A percentile compares a stretch with the other conserved stretches of the same genome.
Evolutionary conservation across 1,140 invertebrate species (phyloP).

Genomic region (Atta texana): DNA sequence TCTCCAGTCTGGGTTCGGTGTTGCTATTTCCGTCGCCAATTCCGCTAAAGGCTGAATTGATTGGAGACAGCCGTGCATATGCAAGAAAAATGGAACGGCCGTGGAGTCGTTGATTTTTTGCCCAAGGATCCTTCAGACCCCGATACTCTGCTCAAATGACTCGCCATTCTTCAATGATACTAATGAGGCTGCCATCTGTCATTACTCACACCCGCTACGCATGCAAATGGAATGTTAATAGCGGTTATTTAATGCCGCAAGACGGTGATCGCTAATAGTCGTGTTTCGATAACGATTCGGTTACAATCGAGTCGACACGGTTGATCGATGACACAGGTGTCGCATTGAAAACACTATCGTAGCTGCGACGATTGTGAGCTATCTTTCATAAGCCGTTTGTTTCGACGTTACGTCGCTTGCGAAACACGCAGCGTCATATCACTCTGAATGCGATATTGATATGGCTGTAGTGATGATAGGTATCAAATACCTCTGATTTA

Average conservation of each 20-base stretch:
- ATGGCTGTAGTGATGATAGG: conserved; percentile 3
- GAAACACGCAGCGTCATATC: not conserved
- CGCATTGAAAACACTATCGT: conserved; percentile 54
- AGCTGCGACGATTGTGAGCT: conserved; percentile 27
- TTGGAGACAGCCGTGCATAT: conserved; percentile 54
- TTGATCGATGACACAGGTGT: conserved; percentile 65
- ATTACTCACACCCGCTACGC: conserved; percentile 32
- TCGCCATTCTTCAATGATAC: conserved; percentile 30
- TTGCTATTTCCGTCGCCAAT: conserved; percentile 65
- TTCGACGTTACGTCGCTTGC: conserved; percentile 31
- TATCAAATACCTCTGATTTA: conserved; percentile 10
- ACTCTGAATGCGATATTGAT: conserved; percentile 30
- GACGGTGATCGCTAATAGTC: conserved; percentile 45
- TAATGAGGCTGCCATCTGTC: conserved; percentile 55
- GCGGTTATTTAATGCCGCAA: conserved; percentile 50
- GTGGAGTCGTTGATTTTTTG: conserved; percentile 12
- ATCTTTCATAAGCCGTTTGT: conserved; percentile 44
- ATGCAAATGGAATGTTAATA: conserved; percentile 60
- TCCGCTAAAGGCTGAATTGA: conserved; percentile 41
- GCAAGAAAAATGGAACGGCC: conserved; percentile 36
- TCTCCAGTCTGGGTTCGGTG: conserved; percentile 24
- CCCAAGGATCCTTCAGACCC: conserved; percentile 4
- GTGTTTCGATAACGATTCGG: conserved; percentile 45
- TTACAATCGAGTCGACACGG: conserved; percentile 54
- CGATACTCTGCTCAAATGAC: conserved; percentile 5